phyloP scores from a whole-genome alignment of 1,140 invertebrate genomes.

The Helicorthomorpha holstii region DNA sequence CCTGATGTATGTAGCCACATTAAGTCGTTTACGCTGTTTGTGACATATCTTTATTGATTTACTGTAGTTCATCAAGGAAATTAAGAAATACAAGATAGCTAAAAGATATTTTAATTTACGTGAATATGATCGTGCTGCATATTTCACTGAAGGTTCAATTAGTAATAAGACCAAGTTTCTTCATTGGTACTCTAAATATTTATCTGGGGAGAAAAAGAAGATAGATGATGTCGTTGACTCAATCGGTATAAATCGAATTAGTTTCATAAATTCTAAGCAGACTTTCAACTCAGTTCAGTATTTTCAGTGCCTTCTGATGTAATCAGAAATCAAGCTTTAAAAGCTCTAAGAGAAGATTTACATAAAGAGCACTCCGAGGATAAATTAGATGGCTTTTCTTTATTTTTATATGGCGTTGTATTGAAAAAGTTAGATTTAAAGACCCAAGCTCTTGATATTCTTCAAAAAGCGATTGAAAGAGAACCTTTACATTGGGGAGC shows the following conservation, averaged over 20 bases:
- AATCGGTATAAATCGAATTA: constrained; percentile 29
- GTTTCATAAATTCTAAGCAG: background rate
- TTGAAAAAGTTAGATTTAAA: constrained; percentile 69
- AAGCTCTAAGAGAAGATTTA: constrained; percentile 22
- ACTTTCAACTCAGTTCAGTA: background rate
- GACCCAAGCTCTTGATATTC: constrained; percentile 49
- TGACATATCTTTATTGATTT: too few relatives aligned
- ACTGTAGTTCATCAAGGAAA: constrained; percentile 31
- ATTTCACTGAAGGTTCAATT: constrained; percentile 53
- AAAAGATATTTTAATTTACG: constrained; percentile 82
- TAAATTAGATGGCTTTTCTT: constrained; percentile 62
- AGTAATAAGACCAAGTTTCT: constrained; percentile 54
- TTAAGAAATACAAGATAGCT: constrained; percentile 54
- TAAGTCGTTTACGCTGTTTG: too few relatives aligned
- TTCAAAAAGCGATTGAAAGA: constrained; percentile 55
- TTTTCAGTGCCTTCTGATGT: constrained; percentile 18
- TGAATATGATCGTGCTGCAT: constrained; percentile 79
- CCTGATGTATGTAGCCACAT: too few relatives aligned
- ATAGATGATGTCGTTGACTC: constrained; percentile 64
- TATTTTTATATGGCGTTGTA: constrained; percentile 83
- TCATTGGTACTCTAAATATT: constrained; percentile 65
- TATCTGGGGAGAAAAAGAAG: constrained; percentile 74
- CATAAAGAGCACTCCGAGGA: constrained; percentile 21
- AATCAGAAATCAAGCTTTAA: constrained; percentile 22
- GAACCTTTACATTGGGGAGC: constrained; percentile 79